Evolutionary conservation across 1,140 invertebrate genomes (phyloP), one percentile per base, ranked within the genome.

Genomic region (Cylas formicarius): DNA sequence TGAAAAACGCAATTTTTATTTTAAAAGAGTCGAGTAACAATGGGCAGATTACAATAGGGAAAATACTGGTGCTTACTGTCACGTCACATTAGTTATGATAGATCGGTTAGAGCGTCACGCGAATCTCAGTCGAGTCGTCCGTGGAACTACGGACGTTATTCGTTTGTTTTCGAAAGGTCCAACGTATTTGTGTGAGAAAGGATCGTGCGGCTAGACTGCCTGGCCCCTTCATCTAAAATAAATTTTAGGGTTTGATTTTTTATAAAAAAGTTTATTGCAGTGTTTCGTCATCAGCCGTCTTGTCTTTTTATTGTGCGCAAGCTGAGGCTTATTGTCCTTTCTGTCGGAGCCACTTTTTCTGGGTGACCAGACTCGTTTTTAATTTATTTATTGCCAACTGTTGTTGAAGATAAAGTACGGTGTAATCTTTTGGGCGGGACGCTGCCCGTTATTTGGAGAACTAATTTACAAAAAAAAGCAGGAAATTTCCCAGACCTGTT

Each of bases 21-120:
- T 23, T 34, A 34, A 53, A 48, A 55, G 53, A 51, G 42, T 48
- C 42, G 29, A 34, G 34, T 29, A 55, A 58, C 56, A 58, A 58
- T 56, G 38, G 56, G 53, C 53, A 58, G 56, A 58, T 58, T 54
- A 58, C 56, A 58, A 58, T 58, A 58, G 53, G 54, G 53, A 56
- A 58, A 56, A 47, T 58, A 56, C 53, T n/a, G 43, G 51, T 53
- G 53, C 56, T 58, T 52, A 52, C 56, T 56, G 56, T 58, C 56
- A 52, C 42, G 56, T 58, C 56, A 58, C 53, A 58, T 58, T 58
- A 58, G 46, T 53, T 54, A 58, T 58, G 56, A 58, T 56, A 50
- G 53, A 58, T 58, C 51, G 49, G 28, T 22, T 20, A 23, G 32
- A 13, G 18, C 26, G 45, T 28, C n/a, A 17, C 21, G 17, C 44